Conservation (phyloP, 2,113 vertebrate species). For the Clarias macrocephalus region DNA sequence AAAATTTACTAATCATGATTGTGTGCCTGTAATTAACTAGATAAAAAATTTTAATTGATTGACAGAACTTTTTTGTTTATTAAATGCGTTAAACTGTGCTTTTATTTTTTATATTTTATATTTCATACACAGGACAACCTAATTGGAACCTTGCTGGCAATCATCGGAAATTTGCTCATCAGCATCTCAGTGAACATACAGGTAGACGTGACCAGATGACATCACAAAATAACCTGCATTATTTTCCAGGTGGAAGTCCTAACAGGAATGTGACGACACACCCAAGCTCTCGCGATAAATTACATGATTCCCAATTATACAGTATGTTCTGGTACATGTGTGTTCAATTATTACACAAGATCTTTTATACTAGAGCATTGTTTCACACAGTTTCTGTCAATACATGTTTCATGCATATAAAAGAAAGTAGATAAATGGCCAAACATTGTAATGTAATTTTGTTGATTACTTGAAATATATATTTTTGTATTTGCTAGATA, state of each 20-base stretch:
- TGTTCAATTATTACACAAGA: background rate
- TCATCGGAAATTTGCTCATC: slow-evolving; percentile 90
- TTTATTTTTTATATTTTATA: background rate
- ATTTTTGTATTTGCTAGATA: background rate
- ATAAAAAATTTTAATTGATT: too few species aligned
- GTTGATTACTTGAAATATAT: background rate
- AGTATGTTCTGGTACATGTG: background rate
- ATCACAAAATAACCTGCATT: background rate
- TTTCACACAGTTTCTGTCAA: too few species aligned
- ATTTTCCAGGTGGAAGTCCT: background rate
- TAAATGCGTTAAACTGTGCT: background rate
- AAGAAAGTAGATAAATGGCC: background rate
- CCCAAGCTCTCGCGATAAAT: background rate
- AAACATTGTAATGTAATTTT: background rate
- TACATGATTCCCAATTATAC: background rate
- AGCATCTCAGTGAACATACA: slow-evolving; percentile 93
- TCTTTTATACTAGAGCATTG: too few species aligned
- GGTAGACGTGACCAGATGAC: slow-evolving; percentile 66
- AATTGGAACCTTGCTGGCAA: slow-evolving; percentile 91
- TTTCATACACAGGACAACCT: slow-evolving; percentile 84
- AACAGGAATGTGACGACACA: background rate
- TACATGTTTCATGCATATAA: background rate
- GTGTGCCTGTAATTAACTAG: too few species aligned
- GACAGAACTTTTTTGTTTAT: too few species aligned
- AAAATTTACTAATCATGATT: too few species aligned